Percentiles rank a stretch among this genome's conserved stretches.
Conservation (phyloP, 2,888 invertebrate species). For the Tetragonisca angustula region DNA sequence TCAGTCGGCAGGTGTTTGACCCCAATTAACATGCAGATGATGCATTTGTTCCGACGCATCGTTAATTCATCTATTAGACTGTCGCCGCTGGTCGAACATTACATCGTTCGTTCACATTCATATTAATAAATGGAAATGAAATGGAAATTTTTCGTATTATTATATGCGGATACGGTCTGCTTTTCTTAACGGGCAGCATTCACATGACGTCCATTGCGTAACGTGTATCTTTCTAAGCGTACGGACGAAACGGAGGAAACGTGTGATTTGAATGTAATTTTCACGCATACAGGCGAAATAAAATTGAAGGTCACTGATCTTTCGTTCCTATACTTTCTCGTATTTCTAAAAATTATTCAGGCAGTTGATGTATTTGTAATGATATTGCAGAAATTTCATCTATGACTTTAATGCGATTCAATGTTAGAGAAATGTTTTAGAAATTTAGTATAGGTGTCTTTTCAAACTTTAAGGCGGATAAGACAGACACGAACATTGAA, state of each 20-base stretch:
- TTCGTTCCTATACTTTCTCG: background rate
- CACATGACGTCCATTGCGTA: background rate
- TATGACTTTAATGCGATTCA: no score
- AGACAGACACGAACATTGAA: no score
- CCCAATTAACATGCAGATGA: slow-evolving; percentile 61
- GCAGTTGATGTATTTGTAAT: no score
- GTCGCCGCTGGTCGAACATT: slow-evolving; percentile 45
- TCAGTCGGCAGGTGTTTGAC: slow-evolving; percentile 41
- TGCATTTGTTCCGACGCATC: slow-evolving; percentile 56
- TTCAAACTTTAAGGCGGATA: no score
- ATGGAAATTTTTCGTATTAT: slow-evolving; percentile 49
- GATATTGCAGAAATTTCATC: no score
- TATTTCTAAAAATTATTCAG: background rate
- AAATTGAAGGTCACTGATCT: background rate
- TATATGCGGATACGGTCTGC: background rate
- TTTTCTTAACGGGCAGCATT: background rate
- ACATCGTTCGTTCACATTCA: slow-evolving; percentile 42
- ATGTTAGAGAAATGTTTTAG: no score
- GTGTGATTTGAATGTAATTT: slow-evolving; percentile 9
- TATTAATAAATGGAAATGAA: slow-evolving; percentile 63
- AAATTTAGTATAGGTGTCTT: no score
- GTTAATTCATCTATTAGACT: slow-evolving; percentile 57
- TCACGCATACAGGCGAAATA: background rate
- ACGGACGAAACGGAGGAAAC: background rate
- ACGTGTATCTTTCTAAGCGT: background rate